A percentile compares a stretch with the other conserved stretches of the same genome.
phyloP scores from a whole-genome alignment of 1,140 invertebrate genomes.

The Drosophila kanapiae region DNA sequence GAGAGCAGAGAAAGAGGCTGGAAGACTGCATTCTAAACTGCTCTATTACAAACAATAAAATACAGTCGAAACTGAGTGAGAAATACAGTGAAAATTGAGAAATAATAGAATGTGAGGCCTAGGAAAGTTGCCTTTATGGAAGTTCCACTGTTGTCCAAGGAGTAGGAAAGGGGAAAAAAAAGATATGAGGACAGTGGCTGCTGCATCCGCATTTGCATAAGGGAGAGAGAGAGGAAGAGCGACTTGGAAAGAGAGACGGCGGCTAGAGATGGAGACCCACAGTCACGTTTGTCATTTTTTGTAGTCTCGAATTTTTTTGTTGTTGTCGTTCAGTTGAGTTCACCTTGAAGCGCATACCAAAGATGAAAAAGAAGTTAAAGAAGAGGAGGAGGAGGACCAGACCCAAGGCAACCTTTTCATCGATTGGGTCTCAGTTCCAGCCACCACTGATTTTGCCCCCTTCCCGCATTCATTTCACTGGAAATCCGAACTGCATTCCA shows the following conservation, averaged over 20 bases:
- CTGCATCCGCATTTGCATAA: slow-evolving; percentile 57
- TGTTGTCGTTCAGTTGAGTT: slow-evolving; percentile 17
- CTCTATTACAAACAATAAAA: slow-evolving; percentile 63
- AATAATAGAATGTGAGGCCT: not conserved
- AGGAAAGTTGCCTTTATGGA: not conserved
- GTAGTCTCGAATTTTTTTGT: slow-evolving; percentile 10
- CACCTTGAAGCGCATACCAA: slow-evolving; percentile 63
- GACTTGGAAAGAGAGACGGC: not conserved
- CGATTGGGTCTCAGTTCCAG: slow-evolving; percentile 69
- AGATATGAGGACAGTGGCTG: slow-evolving; percentile 32
- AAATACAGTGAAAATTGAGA: slow-evolving; percentile 6
- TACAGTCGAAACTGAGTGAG: slow-evolving; percentile 1
- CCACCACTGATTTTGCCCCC: slow-evolving; percentile 14
- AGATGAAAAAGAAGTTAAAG: slow-evolving; percentile 4
- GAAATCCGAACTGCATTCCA: slow-evolving; percentile 77
- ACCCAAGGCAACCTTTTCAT: slow-evolving; percentile 69
- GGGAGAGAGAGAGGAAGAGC: not conserved
- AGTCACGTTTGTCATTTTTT: slow-evolving; percentile 56
- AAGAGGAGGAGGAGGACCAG: slow-evolving; percentile 6
- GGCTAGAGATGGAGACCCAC: slow-evolving; percentile 12
- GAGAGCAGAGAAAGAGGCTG: slow-evolving; percentile 19
- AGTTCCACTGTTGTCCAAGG: slow-evolving; percentile 6
- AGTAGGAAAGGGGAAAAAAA: not conserved
- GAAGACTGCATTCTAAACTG: slow-evolving; percentile 64
- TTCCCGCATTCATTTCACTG: slow-evolving; percentile 63